These are phyloP conservation scores for Synaphobranchus kaupii DNA, from an alignment of 2,797 vertebrate species.

Conservation along the genomic window DNA sequence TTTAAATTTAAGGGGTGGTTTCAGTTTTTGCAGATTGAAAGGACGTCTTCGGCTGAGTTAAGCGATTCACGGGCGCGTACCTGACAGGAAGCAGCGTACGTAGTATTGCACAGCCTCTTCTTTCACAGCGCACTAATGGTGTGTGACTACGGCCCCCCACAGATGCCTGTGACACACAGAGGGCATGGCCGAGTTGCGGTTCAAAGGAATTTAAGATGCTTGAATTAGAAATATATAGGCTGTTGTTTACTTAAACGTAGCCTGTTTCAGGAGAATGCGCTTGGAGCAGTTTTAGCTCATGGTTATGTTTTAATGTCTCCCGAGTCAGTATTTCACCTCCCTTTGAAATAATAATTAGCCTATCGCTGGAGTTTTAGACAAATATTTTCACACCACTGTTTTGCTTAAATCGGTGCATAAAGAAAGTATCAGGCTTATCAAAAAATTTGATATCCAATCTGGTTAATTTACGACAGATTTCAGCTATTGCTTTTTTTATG, in stretches of 20 bases:
- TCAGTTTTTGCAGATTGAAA: background rate
- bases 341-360: background rate
- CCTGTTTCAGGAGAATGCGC: background rate
- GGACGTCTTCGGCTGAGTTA: background rate
- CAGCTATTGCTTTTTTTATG: background rate
- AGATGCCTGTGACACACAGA: background rate
- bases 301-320: background rate
- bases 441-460: background rate
- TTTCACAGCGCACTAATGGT: background rate
- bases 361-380: background rate
- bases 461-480: background rate
- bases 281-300: background rate
- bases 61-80: background rate
- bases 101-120: background rate
- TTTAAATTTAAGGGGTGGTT: background rate
- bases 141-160: background rate
- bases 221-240: background rate
- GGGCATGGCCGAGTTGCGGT: background rate
- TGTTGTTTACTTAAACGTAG: background rate
- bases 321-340: background rate
- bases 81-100: background rate
- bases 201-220: background rate
- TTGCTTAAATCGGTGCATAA: background rate
- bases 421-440: background rate
- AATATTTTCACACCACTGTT: background rate